Conservation (phyloP, 1,140 invertebrate genomes). For the Hylaeus anthracinus region DNA sequence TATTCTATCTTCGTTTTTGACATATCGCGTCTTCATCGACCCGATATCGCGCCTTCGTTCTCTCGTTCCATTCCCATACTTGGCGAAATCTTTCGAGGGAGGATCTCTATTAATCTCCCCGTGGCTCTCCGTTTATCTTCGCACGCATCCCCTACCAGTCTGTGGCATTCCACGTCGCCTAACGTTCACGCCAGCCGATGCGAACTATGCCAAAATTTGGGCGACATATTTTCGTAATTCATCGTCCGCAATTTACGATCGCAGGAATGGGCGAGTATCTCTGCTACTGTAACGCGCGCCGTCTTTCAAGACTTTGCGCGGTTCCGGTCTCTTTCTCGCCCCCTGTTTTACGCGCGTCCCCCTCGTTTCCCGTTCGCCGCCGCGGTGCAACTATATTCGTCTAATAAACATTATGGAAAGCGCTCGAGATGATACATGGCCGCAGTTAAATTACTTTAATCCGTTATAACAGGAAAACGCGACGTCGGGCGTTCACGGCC, state of each 20-base stretch:
- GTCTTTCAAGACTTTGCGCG: slow-evolving; percentile 31
- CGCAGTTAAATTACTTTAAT: slow-evolving; percentile 62
- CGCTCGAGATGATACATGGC: slow-evolving; percentile 56
- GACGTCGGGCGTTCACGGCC: neutral
- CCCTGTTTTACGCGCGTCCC: slow-evolving; percentile 7
- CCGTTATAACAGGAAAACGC: slow-evolving; percentile 20
- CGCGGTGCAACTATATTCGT: slow-evolving; percentile 53
- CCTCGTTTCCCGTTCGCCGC: neutral
- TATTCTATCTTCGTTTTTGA: too few species aligned
- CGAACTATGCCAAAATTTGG: slow-evolving; percentile 58
- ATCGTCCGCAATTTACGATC: slow-evolving; percentile 59
- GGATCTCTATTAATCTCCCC: slow-evolving; percentile 31
- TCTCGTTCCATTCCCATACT: too few species aligned
- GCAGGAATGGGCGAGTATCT: slow-evolving; percentile 1
- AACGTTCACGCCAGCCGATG: neutral
- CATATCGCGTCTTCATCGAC: too few species aligned
- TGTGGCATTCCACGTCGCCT: neutral
- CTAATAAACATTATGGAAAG: slow-evolving; percentile 65
- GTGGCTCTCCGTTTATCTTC: slow-evolving; percentile 1
- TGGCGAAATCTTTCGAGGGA: too few species aligned
- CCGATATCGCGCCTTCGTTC: too few species aligned
- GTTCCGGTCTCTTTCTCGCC: neutral
- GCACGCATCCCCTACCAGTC: neutral
- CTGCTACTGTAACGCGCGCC: neutral
- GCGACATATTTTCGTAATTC: slow-evolving; percentile 66